Evolutionary conservation across 2,888 invertebrate species (phyloP), one percentile per base, ranked within the genome.

Genomic region (Eupithecia abbreviata): DNA sequence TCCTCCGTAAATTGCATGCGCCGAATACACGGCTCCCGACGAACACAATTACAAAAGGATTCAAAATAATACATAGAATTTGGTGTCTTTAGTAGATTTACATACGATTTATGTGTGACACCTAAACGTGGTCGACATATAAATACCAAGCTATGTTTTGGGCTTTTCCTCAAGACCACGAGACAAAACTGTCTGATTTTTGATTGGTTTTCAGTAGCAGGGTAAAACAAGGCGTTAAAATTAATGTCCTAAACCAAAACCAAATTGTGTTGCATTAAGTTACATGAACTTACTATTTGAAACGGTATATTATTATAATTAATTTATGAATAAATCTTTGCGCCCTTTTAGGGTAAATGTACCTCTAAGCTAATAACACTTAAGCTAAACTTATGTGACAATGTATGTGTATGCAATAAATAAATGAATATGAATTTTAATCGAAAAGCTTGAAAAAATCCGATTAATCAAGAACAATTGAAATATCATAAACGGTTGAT

Each of bases 1-100:
- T 85, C 81, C 77, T 79, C 79, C 80, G 75, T 82, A 85, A 85
- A 86, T 87, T 85, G 81, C 82, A 79, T 82, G 78, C 76, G 77
- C 68, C 70, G 71, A 74, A 81, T 77, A 75, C 74, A 68, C 42
- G 49, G 70, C 69, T 69, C 70, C 71, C 65, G 58, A 71, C 51
- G 74, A 76, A 77, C 70, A 72, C 76, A 78, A 81, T 81, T 73
- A 77, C 76, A 76, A 71, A 69, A 77, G 78, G 72, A 77, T 80
- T 77, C 62, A 65, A 68, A 76, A 75, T 74, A 71, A 80, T 78
- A 77, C 72, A 75, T 77, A 49, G 73, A 75, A 58, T 67, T 55
- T n/a, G 58, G 47, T 47, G 43, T 55, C n/a, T 71, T 7, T 42
- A 62, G 62, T 62, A 58, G 67, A 67, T 55, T 45, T 69, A 74